phyloP scores from a whole-genome alignment of 2,113 vertebrate species.

The Thinocorus orbignyianus region DNA sequence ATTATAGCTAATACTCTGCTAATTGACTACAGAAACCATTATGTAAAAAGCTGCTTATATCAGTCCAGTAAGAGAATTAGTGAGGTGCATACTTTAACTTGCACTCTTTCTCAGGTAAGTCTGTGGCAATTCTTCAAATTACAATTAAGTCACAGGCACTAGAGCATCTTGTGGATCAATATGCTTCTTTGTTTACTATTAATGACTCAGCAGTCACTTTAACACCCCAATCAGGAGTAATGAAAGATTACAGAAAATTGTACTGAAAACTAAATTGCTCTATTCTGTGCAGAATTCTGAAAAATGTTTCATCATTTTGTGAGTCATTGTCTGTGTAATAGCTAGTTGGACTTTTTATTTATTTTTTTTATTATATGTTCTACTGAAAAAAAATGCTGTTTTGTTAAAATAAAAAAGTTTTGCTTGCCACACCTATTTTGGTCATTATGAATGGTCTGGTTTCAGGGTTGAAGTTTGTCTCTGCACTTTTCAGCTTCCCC shows the following conservation, averaged over 20 bases:
- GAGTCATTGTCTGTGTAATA: neutral
- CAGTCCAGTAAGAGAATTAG: constrained; percentile 33
- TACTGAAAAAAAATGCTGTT: neutral
- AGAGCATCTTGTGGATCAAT: neutral
- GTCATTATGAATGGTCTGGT: neutral
- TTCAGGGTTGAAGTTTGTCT: neutral
- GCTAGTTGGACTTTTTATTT: neutral
- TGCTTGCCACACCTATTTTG: neutral
- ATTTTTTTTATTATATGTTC: neutral
- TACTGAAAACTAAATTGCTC: neutral
- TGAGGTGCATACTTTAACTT: neutral
- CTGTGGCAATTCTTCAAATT: neutral
- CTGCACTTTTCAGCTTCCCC: neutral
- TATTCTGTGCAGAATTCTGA: neutral
- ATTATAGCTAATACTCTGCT: constrained; percentile 45
- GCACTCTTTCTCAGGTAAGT: constrained; percentile 28
- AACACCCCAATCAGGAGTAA: neutral
- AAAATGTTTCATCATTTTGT: neutral
- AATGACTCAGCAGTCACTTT: neutral
- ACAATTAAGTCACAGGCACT: neutral
- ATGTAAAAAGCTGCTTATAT: constrained; percentile 62
- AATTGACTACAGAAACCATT: constrained; percentile 57
- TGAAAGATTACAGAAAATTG: neutral
- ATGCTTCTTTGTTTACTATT: neutral
- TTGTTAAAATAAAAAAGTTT: neutral